A percentile compares a stretch with the other conserved stretches of the same genome.
Evolutionary conservation across 92 coral and sea anemone genomes (phyloP).

Genomic region (Epizoanthus stellaris): DNA sequence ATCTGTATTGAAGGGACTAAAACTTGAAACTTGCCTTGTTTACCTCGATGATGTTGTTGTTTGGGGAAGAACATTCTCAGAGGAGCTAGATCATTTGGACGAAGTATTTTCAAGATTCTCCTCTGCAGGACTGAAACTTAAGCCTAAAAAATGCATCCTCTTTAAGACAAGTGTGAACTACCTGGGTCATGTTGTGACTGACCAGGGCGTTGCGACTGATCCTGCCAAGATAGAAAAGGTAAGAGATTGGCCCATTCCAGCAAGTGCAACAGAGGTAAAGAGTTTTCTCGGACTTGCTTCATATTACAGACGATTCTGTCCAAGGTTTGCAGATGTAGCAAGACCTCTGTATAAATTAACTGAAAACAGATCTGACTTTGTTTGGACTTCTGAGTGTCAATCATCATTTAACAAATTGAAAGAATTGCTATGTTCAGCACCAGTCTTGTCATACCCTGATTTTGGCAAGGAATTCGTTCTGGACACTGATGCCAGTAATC

Average conservation of each 20-base stretch:
- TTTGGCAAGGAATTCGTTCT: constrained; percentile 38
- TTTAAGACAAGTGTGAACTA: constrained; percentile 45
- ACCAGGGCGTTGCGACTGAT: constrained; percentile 47
- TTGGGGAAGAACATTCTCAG: constrained; percentile 40
- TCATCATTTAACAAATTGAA: constrained; percentile 55
- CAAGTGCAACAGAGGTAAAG: constrained; percentile 37
- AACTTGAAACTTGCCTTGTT: constrained; percentile 41
- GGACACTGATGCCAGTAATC: constrained; percentile 54
- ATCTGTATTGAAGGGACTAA: constrained; percentile 37
- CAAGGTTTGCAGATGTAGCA: constrained; percentile 47
- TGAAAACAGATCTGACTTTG: constrained; percentile 41
- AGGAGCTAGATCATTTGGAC: constrained; percentile 30
- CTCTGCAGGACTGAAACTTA: constrained; percentile 53
- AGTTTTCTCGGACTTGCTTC: constrained; percentile 60
- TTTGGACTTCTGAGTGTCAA: constrained; percentile 49
- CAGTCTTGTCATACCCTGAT: constrained; percentile 53
- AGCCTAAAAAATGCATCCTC: constrained; percentile 47
- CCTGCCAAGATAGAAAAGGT: constrained; percentile 44
- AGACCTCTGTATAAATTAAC: constrained; percentile 64
- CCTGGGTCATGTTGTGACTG: constrained; percentile 61
- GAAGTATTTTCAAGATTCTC: constrained; percentile 37
- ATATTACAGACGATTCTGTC: constrained; percentile 54
- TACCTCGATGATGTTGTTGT: constrained; percentile 53
- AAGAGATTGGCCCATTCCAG: constrained; percentile 40
- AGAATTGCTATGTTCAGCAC: constrained; percentile 48